Percentiles rank a stretch among this genome's conserved stretches.
Evolutionary conservation across 2,797 vertebrate genomes (phyloP).

Genomic region (Psittacula echo): DNA sequence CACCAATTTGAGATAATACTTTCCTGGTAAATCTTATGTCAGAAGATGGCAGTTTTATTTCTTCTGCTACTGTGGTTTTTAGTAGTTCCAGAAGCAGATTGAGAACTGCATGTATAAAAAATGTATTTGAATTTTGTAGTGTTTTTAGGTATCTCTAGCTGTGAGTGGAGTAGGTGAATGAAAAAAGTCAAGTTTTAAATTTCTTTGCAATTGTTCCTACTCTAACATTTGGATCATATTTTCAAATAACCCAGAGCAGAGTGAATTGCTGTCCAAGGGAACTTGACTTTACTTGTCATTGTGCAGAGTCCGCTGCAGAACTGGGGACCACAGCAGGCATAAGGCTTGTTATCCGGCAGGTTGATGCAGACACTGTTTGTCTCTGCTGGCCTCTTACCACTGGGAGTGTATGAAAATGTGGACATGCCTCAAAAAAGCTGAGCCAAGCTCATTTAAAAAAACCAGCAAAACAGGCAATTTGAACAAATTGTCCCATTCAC

Average conservation of each 20-base stretch:
- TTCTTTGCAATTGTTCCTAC: neutral
- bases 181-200: neutral
- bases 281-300: neutral
- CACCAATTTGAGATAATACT: neutral
- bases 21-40: neutral
- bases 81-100: neutral
- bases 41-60: neutral
- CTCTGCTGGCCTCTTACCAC: neutral
- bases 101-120: neutral
- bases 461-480: neutral
- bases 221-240: neutral
- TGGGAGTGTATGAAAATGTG: neutral
- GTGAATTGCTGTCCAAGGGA: neutral
- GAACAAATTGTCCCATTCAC: neutral
- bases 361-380: neutral
- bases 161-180: neutral
- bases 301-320: neutral
- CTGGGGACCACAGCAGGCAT: neutral
- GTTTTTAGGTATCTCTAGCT: neutral
- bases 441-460: neutral
- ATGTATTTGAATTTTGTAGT: neutral
- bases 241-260: neutral
- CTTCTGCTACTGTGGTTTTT: neutral
- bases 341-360: neutral
- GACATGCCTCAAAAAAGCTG: neutral